phyloP scores from a whole-genome alignment of 1,140 invertebrate genomes.

The Acarapis woodi region DNA sequence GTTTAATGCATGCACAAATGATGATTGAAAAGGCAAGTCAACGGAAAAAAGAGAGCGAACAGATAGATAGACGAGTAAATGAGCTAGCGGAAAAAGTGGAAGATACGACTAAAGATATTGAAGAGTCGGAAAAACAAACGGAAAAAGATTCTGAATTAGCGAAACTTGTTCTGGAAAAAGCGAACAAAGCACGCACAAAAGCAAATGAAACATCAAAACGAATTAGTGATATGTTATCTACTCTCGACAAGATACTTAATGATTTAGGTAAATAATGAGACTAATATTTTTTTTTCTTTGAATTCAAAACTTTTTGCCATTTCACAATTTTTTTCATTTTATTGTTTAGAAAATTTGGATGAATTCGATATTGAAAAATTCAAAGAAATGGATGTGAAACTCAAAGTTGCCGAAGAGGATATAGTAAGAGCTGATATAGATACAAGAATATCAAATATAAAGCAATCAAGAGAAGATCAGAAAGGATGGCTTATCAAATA shows the following conservation, averaged over 20 bases:
- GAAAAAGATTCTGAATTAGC: conserved; percentile 37
- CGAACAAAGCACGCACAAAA: conserved; percentile 57
- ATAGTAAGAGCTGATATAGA: conserved; percentile 42
- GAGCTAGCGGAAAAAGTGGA: conserved; percentile 42
- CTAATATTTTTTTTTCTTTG: conserved; percentile 8
- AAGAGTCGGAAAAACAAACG: conserved; percentile 36
- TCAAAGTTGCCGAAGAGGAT: conserved; percentile 37
- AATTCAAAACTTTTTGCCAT: not conserved
- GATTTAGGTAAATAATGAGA: conserved; percentile 29
- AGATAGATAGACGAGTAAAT: conserved; percentile 35
- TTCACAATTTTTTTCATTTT: conserved; percentile 1
- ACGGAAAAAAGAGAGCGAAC: conserved; percentile 40
- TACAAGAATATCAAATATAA: conserved; percentile 34
- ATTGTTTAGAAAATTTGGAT: conserved; percentile 10
- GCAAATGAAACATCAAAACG: conserved; percentile 42
- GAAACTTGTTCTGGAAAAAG: conserved; percentile 36
- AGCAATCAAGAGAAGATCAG: conserved; percentile 34
- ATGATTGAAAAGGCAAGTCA: conserved; percentile 42
- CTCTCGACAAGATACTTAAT: conserved; percentile 44
- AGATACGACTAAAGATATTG: conserved; percentile 35
- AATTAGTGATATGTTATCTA: conserved; percentile 39
- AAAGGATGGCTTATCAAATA: conserved; percentile 48
- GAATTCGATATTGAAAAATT: conserved; percentile 29
- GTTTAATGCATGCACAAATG: conserved; percentile 38
- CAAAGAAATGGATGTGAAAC: conserved; percentile 35